Percentiles rank a stretch among this genome's conserved stretches.
phyloP scores from a whole-genome alignment of 2,113 vertebrate species.

The Lophura nycthemera region DNA sequence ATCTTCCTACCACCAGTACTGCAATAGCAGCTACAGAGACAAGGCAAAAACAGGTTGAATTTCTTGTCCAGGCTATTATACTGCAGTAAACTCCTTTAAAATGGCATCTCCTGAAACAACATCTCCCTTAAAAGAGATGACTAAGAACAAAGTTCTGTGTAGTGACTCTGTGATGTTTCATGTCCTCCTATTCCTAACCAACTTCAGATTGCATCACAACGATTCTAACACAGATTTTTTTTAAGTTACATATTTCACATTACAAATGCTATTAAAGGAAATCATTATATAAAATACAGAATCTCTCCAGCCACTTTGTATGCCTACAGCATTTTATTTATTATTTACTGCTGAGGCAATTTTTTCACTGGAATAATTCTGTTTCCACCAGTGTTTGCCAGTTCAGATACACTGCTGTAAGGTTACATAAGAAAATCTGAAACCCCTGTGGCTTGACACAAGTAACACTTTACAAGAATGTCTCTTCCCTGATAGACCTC shows the following conservation, averaged over 20 bases:
- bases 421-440: not conserved
- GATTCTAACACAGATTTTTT: not conserved
- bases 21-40: not conserved
- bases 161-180: not conserved
- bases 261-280: not conserved
- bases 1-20: not conserved
- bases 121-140: not conserved
- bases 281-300: not conserved
- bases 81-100: not conserved
- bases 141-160: not conserved
- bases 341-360: not conserved
- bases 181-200: not conserved
- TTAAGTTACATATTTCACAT: not conserved
- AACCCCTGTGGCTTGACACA: not conserved
- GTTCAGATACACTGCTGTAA: not conserved
- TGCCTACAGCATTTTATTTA: not conserved
- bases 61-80: not conserved
- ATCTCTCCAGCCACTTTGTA: not conserved
- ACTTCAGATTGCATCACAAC: not conserved
- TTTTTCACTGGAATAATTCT: not conserved
- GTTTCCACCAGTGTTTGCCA: not conserved
- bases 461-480: not conserved
- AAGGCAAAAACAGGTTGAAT: not conserved
- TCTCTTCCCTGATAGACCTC: not conserved
- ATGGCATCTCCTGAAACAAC: not conserved